Conservation (phyloP, 1,140 invertebrate species). For the Latrodectus geometricus region DNA sequence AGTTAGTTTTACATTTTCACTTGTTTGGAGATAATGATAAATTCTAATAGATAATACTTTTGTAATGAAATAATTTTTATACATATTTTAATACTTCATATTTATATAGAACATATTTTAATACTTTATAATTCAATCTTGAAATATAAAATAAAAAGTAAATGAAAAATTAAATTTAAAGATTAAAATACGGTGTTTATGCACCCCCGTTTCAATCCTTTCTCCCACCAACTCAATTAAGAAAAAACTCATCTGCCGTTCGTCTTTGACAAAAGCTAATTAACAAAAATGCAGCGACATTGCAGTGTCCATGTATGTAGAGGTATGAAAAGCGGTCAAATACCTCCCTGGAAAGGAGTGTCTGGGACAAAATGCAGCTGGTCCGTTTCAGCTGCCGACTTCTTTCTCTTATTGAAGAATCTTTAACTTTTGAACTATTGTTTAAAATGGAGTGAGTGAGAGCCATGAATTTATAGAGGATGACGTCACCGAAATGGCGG, state of each 20-base stretch:
- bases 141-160: no score
- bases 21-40: no score
- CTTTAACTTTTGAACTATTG: slow-evolving; percentile 38
- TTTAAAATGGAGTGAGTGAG: slow-evolving; percentile 21
- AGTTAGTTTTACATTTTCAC: no score
- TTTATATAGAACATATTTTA: no score
- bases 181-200: neutral
- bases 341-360: slow-evolving; percentile 26
- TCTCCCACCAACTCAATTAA: neutral
- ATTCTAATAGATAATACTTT: no score
- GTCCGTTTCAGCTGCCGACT: slow-evolving; percentile 34
- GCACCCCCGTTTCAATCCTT: neutral
- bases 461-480: slow-evolving; percentile 9
- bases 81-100: no score
- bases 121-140: no score
- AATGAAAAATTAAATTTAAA: neutral
- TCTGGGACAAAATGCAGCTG: slow-evolving; percentile 29
- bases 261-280: neutral
- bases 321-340: slow-evolving; percentile 44
- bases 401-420: slow-evolving; percentile 6
- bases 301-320: neutral
- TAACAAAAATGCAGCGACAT: neutral
- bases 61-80: no score
- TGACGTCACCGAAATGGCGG: slow-evolving; percentile 28
- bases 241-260: neutral